phyloP scores from a whole-genome alignment of 2,888 invertebrate genomes.

The Mythimna albipuncta region DNA sequence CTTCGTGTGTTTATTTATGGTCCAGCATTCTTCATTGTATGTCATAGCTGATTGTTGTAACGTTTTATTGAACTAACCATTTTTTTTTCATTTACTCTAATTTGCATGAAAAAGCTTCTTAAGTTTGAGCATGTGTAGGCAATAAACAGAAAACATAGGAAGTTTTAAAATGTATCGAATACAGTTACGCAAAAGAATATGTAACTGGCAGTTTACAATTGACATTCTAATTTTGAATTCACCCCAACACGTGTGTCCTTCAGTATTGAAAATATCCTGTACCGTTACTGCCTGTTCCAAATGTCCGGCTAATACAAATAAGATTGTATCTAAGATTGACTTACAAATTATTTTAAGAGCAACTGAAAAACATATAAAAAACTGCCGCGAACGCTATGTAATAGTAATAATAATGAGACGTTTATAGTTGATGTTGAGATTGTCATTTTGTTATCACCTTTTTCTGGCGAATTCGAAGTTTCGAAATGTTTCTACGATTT shows the following conservation, averaged over 20 bases:
- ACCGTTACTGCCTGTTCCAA: slow-evolving; percentile 17
- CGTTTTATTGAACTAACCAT: neutral
- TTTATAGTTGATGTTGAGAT: slow-evolving; percentile 18
- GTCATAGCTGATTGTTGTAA: neutral
- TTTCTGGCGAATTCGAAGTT: neutral
- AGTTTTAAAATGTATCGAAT: slow-evolving; percentile 2
- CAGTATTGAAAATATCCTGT: slow-evolving; percentile 30
- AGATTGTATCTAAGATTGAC: slow-evolving; percentile 25
- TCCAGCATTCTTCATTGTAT: neutral
- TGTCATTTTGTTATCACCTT: slow-evolving; percentile 10
- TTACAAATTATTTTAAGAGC: slow-evolving; percentile 32
- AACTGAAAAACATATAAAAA: slow-evolving; percentile 47
- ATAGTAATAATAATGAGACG: slow-evolving; percentile 12
- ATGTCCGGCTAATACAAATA: slow-evolving; percentile 13
- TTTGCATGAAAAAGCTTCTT: neutral
- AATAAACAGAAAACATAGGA: slow-evolving; percentile 7
- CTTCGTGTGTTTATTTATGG: neutral
- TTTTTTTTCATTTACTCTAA: neutral
- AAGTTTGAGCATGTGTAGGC: neutral
- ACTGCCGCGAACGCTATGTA: slow-evolving; percentile 3
- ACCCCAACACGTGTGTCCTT: slow-evolving; percentile 43
- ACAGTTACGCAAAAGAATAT: slow-evolving; percentile 3
- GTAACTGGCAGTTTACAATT: slow-evolving; percentile 32
- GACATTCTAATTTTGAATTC: slow-evolving; percentile 46
- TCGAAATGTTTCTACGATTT: neutral